Base-by-base conservation (phyloP, 2,797 vertebrate genomes). In the Passerculus sandwichensis region DNA sequence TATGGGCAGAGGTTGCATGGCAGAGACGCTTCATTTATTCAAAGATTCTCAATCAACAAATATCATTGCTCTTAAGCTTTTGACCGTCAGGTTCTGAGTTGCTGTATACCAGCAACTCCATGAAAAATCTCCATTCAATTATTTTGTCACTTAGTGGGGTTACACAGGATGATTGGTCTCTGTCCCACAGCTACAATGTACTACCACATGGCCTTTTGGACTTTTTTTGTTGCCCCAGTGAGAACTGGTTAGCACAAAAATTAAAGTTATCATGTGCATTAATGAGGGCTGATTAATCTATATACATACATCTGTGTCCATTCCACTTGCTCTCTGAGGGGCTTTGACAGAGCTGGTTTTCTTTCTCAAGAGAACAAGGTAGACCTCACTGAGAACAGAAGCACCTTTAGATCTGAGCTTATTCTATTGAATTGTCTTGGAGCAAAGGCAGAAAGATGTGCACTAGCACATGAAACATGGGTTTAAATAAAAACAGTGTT, bases 151-250 rank as follows among this genome's bases (percentile, higher is more conserved):
- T 51, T 29, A 27, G 65, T 25, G 7, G 11, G 3, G 5, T 77
- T 45, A 20, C n/a, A 18, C 11, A 48, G 53, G 47, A 73, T 6
- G 9, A 21, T 4, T 42, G 6, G 7, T 75, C 20, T 65, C 32
- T 65, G 6, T 40, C 19, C 10, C 66, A 75, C 14, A 61, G 4
- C 18, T 64, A 11, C 13, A 53, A n/a, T 17, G 42, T 8, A 11
- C 7, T 40, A 8, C 18, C 19, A 13, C 7, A 8, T 56, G 18
- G 45, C 15, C 18, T 50, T 34, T 47, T 38, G 29, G 27, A 62
- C 1, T 2, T 5, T 9, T 70, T 51, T 19, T 11, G 21, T 50
- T 65, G 4, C 3, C 7, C 17, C 2, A 61, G 7, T n/a, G 38
- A 47, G 59, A 81, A 65, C 11, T 6, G 8, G 3, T 12, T 32